phyloP scores from a whole-genome alignment of 1,140 invertebrate genomes.

The Magallana angulata region DNA sequence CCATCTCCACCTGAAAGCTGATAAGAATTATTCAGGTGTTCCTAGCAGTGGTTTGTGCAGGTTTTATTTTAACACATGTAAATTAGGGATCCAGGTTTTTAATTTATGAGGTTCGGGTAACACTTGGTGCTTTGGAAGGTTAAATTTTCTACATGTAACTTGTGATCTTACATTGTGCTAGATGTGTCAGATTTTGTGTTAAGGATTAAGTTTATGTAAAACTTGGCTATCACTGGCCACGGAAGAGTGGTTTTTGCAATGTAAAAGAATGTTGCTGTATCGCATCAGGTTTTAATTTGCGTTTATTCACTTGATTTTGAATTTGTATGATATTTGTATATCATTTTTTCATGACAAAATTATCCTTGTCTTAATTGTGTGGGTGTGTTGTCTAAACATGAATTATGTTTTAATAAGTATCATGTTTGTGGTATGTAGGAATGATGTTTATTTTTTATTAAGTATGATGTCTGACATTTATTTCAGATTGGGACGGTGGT shows the following conservation, averaged over 20 bases:
- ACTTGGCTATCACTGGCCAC: neutral
- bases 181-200: neutral
- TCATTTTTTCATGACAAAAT: neutral
- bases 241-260: constrained; percentile 7
- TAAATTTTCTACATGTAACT: neutral
- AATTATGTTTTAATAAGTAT: neutral
- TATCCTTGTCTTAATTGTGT: neutral
- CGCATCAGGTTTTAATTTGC: neutral
- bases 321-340: neutral
- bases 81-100: constrained; percentile 2
- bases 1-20: constrained; percentile 13
- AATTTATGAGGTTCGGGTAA: neutral
- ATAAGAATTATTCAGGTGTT: constrained; percentile 18
- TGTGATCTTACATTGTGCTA: neutral
- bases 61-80: neutral
- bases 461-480: neutral
- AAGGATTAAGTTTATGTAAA: neutral
- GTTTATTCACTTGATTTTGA: neutral
- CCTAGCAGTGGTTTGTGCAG: neutral
- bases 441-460: neutral
- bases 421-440: neutral
- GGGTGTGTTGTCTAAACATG: constrained; percentile 13
- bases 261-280: neutral
- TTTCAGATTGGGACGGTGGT: constrained; percentile 26
- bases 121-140: neutral